These are phyloP conservation scores for Herminia tarsipennalis DNA, from an alignment of 2,888 invertebrate species.

Conservation along the genomic window DNA sequence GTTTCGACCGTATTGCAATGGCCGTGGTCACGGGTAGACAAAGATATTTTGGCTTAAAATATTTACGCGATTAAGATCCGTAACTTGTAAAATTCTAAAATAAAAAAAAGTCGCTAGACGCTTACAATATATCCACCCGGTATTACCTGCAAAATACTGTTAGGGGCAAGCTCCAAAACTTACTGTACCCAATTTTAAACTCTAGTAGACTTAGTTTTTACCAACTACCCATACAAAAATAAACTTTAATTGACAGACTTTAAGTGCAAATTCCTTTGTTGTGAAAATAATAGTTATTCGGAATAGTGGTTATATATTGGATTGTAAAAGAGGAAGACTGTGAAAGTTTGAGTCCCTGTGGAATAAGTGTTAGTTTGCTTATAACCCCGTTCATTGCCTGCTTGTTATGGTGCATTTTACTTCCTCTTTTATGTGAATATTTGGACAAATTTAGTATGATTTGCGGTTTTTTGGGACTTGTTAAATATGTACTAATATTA, in stretches of 20 bases:
- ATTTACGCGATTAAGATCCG: background rate
- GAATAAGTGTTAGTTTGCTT: slow-evolving; percentile 30
- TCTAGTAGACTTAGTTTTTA: slow-evolving; percentile 26
- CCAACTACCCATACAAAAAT: background rate
- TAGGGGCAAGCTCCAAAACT: slow-evolving; percentile 56
- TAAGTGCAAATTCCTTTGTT: slow-evolving; percentile 10
- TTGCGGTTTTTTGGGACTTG: background rate
- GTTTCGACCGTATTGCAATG: no score
- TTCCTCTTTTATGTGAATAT: slow-evolving; percentile 7
- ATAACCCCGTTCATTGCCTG: slow-evolving; percentile 10
- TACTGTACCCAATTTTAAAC: slow-evolving; percentile 69
- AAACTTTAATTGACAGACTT: background rate
- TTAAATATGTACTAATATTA: no score
- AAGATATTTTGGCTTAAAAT: background rate
- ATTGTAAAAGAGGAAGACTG: slow-evolving; percentile 42
- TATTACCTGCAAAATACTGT: slow-evolving; percentile 41
- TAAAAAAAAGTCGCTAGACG: background rate
- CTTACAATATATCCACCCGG: slow-evolving; percentile 5
- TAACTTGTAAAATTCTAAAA: background rate
- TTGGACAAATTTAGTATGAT: slow-evolving; percentile 1
- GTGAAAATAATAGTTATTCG: slow-evolving; percentile 20
- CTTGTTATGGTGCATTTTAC: slow-evolving; percentile 1
- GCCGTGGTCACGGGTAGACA: no score
- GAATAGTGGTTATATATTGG: slow-evolving; percentile 41
- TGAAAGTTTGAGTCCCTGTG: slow-evolving; percentile 34